These are phyloP conservation scores for Cichlasoma orientale DNA, from an alignment of 2,797 vertebrate genomes.

Conservation along the genomic window DNA sequence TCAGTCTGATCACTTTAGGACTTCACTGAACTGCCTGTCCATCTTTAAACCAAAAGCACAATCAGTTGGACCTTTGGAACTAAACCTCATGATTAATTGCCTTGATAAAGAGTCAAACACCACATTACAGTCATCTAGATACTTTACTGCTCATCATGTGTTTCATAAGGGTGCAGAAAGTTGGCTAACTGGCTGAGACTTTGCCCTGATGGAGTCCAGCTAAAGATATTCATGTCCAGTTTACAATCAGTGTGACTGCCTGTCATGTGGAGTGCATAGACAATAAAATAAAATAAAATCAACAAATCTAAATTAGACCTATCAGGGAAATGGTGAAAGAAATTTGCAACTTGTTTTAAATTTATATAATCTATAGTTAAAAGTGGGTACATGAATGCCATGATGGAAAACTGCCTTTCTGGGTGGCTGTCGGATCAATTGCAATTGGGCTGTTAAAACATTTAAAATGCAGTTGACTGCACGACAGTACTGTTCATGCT, in stretches of 20 bases:
- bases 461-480: slow-evolving; percentile 11
- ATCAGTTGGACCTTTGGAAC: slow-evolving; percentile 64
- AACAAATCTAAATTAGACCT: neutral
- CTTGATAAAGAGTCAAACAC: slow-evolving; percentile 23
- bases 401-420: neutral
- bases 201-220: neutral
- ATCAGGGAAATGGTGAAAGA: neutral
- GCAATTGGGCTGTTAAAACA: neutral
- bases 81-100: slow-evolving; percentile 42
- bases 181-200: slow-evolving; percentile 30
- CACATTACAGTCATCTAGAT: slow-evolving; percentile 8
- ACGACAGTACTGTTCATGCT: neutral
- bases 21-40: neutral
- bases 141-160: neutral
- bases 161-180: slow-evolving; percentile 30
- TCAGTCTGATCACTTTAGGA: neutral
- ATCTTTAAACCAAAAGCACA: slow-evolving; percentile 5
- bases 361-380: neutral
- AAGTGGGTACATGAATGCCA: neutral
- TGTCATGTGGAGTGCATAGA: neutral
- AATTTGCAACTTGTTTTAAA: neutral
- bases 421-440: neutral
- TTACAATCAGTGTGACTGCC: slow-evolving; percentile 16
- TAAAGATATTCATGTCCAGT: slow-evolving; percentile 23
- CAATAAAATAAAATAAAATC: neutral